Evolutionary conservation across 2,888 invertebrate genomes (phyloP), one percentile per base, ranked within the genome.

Genomic region (Andrena fulva): DNA sequence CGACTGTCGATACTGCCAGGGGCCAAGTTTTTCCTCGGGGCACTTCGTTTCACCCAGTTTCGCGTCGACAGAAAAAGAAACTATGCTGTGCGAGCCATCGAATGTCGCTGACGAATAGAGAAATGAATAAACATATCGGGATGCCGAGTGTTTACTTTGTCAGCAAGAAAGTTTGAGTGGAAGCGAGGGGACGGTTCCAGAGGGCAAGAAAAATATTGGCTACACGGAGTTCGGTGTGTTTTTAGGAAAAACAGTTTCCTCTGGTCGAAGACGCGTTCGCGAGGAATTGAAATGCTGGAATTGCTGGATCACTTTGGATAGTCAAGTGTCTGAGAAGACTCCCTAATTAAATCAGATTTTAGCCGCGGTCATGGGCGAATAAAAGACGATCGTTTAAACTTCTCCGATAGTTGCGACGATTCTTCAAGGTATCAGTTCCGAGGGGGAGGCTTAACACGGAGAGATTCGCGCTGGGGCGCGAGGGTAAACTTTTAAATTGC

Each of bases 401-500:
- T 86, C 24, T 50, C 56, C 77, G 80, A 81, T 86, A 86, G 77
- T 84, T 84, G 64, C 78, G 52, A 29, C 52, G 66, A n/a, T 31
- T 70, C 60, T 8, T 69, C 52, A 48, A 52, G 72, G 62, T 78
- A 80, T 80, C 77, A 72, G 72, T 77, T 56, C 71, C 69, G 71
- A 69, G 68, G 62, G 73, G 48, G 67, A 54, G 75, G 66, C 71
- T 80, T 80, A 73, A 80, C 80, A 80, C 84, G 75, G 54, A 48
- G n/a, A 75, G 63, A 54, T 69, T 79, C 74, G 29, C 64, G 60
- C 20, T 27, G 54, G n/a, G 54, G 73, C 67, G 42, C 16, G 42
- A 42, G 64, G 70, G 50, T 67, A 56, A 79, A 87, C 78, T 89
- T 89, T 88, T 77, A 82, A 85, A 89, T 88, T 83, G 79, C 82